Evolutionary conservation across 2,888 invertebrate genomes (phyloP).

Genomic region (Saturnia pavonia): DNA sequence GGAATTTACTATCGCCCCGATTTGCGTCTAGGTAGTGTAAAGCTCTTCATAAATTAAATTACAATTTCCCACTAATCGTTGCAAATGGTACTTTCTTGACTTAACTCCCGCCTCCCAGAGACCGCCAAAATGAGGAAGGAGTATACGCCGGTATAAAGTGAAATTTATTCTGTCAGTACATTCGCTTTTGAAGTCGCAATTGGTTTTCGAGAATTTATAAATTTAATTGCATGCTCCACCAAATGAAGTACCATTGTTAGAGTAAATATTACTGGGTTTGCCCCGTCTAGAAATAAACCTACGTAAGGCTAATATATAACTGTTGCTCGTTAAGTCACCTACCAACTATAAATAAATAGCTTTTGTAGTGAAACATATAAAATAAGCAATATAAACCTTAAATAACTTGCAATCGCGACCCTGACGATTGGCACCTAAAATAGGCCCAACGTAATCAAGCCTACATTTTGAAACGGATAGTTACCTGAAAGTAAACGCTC

Average conservation of each 20-base stretch:
- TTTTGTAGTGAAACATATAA: constrained; percentile 30
- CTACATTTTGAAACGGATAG: too few species aligned
- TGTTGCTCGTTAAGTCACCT: constrained; percentile 32
- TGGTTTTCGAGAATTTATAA: constrained; percentile 21
- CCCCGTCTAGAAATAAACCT: constrained; percentile 33
- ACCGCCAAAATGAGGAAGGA: constrained; percentile 27
- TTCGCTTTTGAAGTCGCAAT: neutral
- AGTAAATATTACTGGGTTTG: constrained; percentile 28
- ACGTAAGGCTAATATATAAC: constrained; percentile 26
- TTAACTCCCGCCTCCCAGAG: constrained; percentile 29
- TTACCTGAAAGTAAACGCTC: too few species aligned
- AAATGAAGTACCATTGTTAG: constrained; percentile 32
- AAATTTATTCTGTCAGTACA: neutral
- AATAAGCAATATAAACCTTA: constrained; percentile 21
- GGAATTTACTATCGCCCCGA: constrained; percentile 29
- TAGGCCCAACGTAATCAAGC: too few species aligned
- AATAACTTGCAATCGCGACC: too few species aligned
- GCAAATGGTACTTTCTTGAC: constrained; percentile 23
- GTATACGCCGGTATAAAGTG: constrained; percentile 24
- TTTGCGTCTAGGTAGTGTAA: constrained; percentile 22
- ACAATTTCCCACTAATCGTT: constrained; percentile 28
- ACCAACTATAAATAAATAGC: constrained; percentile 33
- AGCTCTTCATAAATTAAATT: constrained; percentile 29
- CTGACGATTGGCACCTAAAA: too few species aligned
- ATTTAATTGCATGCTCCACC: constrained; percentile 32